Evolutionary conservation across 2,888 invertebrate genomes (phyloP).

Genomic region (Minunthozetes semirufus): DNA sequence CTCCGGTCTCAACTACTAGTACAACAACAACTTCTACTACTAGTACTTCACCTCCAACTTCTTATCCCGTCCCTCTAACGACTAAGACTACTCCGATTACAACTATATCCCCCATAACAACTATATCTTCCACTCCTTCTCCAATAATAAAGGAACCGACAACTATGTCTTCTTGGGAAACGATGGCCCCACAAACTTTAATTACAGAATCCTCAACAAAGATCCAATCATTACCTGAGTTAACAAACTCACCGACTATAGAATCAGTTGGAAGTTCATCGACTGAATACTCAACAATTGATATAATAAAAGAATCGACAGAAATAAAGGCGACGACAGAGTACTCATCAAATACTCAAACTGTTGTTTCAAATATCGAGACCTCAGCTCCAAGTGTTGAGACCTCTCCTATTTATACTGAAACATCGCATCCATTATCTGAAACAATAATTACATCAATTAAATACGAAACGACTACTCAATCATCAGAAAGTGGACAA

Average conservation of each 20-base stretch:
- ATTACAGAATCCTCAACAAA: not conserved
- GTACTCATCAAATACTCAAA: conserved; percentile 13
- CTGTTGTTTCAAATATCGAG: not conserved
- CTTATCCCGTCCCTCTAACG: not conserved
- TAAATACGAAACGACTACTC: not conserved
- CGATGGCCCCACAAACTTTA: not conserved
- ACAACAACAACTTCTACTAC: too few species aligned
- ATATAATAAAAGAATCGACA: not conserved
- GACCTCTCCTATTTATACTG: not conserved
- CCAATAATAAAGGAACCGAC: not conserved
- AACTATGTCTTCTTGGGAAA: not conserved
- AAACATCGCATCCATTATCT: not conserved
- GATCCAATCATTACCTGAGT: not conserved
- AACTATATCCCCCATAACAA: not conserved
- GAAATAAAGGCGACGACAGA: not conserved
- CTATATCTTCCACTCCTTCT: not conserved
- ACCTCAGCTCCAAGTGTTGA: not conserved
- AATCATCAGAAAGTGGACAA: not conserved
- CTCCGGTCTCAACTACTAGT: too few species aligned
- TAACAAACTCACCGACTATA: not conserved
- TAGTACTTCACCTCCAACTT: not conserved
- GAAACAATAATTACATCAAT: too few species aligned
- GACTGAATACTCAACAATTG: not conserved
- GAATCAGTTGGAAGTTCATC: not conserved
- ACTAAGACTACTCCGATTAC: not conserved